Percentiles rank a stretch among this genome's conserved stretches.
Conservation (phyloP, 2,888 invertebrate genomes). For the Hermodice carunculata region DNA sequence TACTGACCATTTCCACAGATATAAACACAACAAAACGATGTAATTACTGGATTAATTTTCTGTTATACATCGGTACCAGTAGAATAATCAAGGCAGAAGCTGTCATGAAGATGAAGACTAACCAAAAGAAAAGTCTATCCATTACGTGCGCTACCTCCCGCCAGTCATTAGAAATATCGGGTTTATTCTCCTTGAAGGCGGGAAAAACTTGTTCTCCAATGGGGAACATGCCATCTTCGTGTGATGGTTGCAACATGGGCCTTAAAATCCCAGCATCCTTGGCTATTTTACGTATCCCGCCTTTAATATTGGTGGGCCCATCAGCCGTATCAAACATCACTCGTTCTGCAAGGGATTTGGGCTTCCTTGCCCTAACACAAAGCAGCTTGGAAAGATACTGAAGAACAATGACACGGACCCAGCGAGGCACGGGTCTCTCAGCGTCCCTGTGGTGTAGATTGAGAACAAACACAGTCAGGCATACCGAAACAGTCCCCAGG, state of each 20-base stretch:
- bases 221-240: conserved; percentile 15
- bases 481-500: conserved; percentile 42
- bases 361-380: conserved; percentile 34
- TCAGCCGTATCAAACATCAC: conserved; percentile 8
- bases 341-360: conserved; percentile 22
- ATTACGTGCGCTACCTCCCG: conserved; percentile 42
- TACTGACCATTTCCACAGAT: too few species aligned
- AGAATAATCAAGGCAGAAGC: conserved; percentile 37
- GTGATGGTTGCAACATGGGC: conserved; percentile 26
- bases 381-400: conserved; percentile 37
- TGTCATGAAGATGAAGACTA: conserved; percentile 42
- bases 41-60: too few species aligned
- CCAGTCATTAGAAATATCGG: conserved; percentile 36
- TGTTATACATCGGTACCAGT: conserved; percentile 36
- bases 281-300: conserved; percentile 31
- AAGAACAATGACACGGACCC: conserved; percentile 33
- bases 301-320: conserved; percentile 18
- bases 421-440: conserved; percentile 37
- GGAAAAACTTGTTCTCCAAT: conserved; percentile 1
- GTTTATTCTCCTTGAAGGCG: conserved; percentile 5
- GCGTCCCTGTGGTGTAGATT: conserved; percentile 41
- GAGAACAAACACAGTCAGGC: conserved; percentile 42
- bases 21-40: too few species aligned
- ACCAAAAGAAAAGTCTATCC: conserved; percentile 41
- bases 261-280: conserved; percentile 29